phyloP scores from a whole-genome alignment of 2,888 invertebrate genomes.

The Danaus chrysippus region DNA sequence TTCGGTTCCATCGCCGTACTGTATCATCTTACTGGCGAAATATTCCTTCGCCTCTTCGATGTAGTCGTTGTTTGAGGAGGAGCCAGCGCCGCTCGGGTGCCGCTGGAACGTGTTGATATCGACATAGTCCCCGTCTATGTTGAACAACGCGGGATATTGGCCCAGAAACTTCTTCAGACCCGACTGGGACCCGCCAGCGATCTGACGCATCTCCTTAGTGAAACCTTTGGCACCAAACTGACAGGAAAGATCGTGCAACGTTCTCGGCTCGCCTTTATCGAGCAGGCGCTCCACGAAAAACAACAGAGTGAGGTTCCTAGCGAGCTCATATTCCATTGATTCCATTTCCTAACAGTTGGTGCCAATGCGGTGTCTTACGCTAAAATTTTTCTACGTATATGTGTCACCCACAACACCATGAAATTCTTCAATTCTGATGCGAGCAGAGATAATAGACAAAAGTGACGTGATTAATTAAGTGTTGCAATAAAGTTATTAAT shows the following conservation, averaged over 20 bases:
- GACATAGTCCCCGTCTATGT: conserved; percentile 95
- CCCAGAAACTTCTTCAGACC: conserved; percentile 97
- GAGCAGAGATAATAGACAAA: conserved; percentile 61
- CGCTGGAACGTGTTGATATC: conserved; percentile 89
- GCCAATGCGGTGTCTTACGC: conserved; percentile 74
- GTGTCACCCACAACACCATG: conserved; percentile 80
- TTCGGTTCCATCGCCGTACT: conserved; percentile 97
- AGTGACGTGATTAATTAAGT: conserved; percentile 44
- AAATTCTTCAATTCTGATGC: conserved; percentile 66
- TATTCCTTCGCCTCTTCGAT: conserved; percentile 98
- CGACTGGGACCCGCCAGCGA: conserved; percentile 96
- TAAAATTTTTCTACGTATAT: conserved; percentile 76
- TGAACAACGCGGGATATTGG: conserved; percentile 97
- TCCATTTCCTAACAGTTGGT: conserved; percentile 86
- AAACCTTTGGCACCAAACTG: conserved; percentile 99
- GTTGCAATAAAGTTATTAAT: conserved; percentile 33
- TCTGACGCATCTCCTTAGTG: conserved; percentile 98
- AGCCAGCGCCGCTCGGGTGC: conserved; percentile 78
- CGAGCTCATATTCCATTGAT: conserved; percentile 95
- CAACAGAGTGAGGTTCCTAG: conserved; percentile 95
- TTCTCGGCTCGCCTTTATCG: conserved; percentile 97
- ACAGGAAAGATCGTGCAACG: conserved; percentile 98
- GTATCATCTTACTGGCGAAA: conserved; percentile 95
- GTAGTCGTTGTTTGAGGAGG: conserved; percentile 88
- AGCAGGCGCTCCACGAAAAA: conserved; percentile 99